These are phyloP conservation scores for Ceratitis capitata DNA, from an alignment of 1,140 invertebrate species.

Conservation along the genomic window DNA sequence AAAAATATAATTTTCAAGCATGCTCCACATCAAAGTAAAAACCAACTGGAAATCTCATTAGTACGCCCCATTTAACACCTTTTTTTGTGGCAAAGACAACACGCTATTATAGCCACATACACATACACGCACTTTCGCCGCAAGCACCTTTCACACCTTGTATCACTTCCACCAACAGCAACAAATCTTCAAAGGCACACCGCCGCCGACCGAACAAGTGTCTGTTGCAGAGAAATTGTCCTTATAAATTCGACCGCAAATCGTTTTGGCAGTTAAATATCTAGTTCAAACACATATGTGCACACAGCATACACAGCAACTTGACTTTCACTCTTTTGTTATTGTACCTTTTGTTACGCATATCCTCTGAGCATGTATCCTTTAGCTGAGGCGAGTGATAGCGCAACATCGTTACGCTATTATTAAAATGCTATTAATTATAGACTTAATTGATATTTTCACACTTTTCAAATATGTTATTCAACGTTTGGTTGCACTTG, in stretches of 20 bases:
- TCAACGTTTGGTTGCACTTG: neutral
- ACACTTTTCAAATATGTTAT: slow-evolving; percentile 38
- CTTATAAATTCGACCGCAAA: neutral
- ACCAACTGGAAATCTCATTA: slow-evolving; percentile 55
- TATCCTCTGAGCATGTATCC: neutral
- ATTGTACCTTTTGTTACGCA: neutral
- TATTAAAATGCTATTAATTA: slow-evolving; percentile 53
- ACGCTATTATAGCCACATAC: neutral
- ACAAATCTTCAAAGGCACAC: neutral
- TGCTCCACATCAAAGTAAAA: neutral
- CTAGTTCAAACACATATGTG: no score
- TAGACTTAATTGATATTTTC: slow-evolving; percentile 43
- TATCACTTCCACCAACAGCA: neutral
- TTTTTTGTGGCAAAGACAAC: slow-evolving; percentile 45
- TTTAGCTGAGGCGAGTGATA: neutral
- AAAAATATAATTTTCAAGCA: slow-evolving; percentile 5
- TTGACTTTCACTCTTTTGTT: neutral
- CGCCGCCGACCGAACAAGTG: slow-evolving; percentile 13
- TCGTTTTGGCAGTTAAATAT: neutral
- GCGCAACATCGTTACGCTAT: slow-evolving; percentile 48
- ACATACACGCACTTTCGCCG: neutral
- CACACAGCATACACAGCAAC: neutral
- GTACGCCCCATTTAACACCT: slow-evolving; percentile 64
- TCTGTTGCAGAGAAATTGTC: neutral
- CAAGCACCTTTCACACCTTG: neutral